phyloP scores from a whole-genome alignment of 2,797 vertebrate genomes.

The Hemitrygon akajei region DNA sequence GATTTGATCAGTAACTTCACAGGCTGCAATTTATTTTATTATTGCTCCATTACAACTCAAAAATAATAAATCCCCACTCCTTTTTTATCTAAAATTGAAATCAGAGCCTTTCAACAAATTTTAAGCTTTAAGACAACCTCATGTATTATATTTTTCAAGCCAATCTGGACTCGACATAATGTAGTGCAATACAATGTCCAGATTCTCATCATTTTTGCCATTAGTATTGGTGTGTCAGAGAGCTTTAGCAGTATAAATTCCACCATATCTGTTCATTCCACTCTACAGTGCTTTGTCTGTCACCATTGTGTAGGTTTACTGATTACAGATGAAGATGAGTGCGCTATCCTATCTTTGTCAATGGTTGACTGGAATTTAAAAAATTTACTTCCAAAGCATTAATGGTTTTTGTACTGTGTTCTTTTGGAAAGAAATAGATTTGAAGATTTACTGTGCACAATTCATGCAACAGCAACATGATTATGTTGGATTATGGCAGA shows the following conservation, averaged over 20 bases:
- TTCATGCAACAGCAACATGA: background rate
- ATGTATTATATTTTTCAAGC: background rate
- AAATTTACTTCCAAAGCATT: background rate
- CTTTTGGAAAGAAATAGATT: background rate
- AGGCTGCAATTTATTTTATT: background rate
- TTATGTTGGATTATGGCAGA: background rate
- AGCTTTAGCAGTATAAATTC: background rate
- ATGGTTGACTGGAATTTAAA: background rate
- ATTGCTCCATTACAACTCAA: background rate
- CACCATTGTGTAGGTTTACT: slow-evolving; percentile 9
- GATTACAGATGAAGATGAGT: slow-evolving; percentile 12
- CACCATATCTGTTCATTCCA: background rate
- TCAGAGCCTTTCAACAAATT: background rate
- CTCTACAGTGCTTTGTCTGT: background rate
- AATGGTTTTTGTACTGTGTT: background rate
- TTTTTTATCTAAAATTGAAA: slow-evolving; percentile 16
- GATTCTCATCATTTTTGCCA: slow-evolving; percentile 15
- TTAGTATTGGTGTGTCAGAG: background rate
- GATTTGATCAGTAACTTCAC: background rate
- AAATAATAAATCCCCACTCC: background rate
- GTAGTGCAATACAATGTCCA: background rate
- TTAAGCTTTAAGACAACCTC: background rate
- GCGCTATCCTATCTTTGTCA: background rate
- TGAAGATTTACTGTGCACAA: background rate
- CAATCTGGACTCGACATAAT: background rate